Evolutionary conservation across 2,797 vertebrate genomes (phyloP).

Genomic region (Leuciscus waleckii): DNA sequence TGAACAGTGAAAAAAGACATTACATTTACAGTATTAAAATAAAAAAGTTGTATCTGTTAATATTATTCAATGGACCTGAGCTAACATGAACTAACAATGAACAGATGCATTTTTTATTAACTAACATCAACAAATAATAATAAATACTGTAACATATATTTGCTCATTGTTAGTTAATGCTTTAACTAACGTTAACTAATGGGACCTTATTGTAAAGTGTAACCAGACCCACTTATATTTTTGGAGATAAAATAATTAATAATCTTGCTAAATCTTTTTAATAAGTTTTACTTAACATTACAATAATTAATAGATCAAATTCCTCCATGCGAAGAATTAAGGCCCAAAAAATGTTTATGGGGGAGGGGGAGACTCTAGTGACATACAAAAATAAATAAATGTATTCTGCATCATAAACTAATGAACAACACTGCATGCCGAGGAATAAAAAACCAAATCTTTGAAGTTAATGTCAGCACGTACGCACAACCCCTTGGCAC

Average conservation of each 20-base stretch:
- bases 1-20: not conserved
- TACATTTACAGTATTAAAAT: not conserved
- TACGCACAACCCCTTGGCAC: slow-evolving; percentile 47
- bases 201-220: not conserved
- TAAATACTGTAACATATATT: not conserved
- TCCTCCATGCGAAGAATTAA: slow-evolving; percentile 56
- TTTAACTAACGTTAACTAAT: not conserved
- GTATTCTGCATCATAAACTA: slow-evolving; percentile 51
- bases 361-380: slow-evolving; percentile 32
- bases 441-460: slow-evolving; percentile 42
- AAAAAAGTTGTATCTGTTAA: not conserved
- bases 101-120: not conserved
- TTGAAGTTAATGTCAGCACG: not conserved
- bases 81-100: not conserved
- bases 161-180: not conserved
- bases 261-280: slow-evolving; percentile 25
- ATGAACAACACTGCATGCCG: slow-evolving; percentile 52
- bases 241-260: slow-evolving; percentile 9
- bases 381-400: slow-evolving; percentile 59
- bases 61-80: not conserved
- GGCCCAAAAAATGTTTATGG: slow-evolving; percentile 44
- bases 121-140: not conserved
- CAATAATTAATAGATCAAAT: slow-evolving; percentile 52
- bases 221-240: not conserved
- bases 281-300: slow-evolving; percentile 39